Evolutionary conservation across 2,888 invertebrate species (phyloP).

Genomic region (Papilio gigon): DNA sequence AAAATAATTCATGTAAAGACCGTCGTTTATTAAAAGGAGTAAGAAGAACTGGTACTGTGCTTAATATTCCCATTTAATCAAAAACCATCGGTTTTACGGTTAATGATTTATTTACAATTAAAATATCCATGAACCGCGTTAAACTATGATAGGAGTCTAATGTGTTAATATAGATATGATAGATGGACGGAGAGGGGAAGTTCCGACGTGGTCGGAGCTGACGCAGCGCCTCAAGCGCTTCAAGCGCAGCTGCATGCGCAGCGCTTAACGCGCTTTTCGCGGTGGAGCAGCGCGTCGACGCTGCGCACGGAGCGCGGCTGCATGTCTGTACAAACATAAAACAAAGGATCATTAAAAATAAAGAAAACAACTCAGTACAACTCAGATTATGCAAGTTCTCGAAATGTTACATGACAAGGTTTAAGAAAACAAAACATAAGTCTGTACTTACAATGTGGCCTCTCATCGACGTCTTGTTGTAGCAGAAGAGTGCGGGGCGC

Average conservation of each 20-base stretch:
- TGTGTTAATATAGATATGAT: conserved; percentile 40
- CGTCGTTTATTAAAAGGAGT: conserved; percentile 21
- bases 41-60: conserved; percentile 34
- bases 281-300: conserved; percentile 78
- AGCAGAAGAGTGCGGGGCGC: conserved; percentile 81
- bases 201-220: conserved; percentile 52
- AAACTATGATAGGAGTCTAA: conserved; percentile 41
- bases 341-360: background rate
- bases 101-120: conserved; percentile 49
- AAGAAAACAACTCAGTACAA: background rate
- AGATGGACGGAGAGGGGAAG: conserved; percentile 47
- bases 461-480: conserved; percentile 84
- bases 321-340: conserved; percentile 83
- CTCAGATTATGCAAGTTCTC: too few relatives aligned
- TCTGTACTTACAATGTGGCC: conserved; percentile 88
- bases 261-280: conserved; percentile 87
- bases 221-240: conserved; percentile 30
- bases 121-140: conserved; percentile 49
- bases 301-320: conserved; percentile 88
- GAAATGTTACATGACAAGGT: too few relatives aligned
- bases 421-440: background rate
- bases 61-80: conserved; percentile 38
- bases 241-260: conserved; percentile 89
- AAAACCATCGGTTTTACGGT: conserved; percentile 44
- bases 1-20: conserved; percentile 18